These are phyloP conservation scores for Sebastes itinus DNA, from an alignment of 2,797 vertebrate species.

Conservation along the genomic window DNA sequence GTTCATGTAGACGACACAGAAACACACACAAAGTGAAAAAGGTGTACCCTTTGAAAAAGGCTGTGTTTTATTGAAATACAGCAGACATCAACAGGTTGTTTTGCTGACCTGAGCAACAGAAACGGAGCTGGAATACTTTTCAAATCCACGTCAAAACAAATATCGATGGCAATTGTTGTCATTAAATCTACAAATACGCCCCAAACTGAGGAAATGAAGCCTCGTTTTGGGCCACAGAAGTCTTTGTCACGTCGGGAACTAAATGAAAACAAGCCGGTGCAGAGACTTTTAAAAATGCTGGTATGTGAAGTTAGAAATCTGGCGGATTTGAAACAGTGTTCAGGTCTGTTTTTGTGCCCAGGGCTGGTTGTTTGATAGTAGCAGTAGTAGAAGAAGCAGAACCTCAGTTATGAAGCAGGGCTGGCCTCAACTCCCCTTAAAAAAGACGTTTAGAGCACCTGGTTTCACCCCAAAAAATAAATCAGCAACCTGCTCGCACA, in stretches of 20 bases:
- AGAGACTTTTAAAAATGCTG: conserved; percentile 52
- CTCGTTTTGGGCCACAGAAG: background rate
- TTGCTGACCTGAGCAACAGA: conserved; percentile 76
- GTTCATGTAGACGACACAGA: background rate
- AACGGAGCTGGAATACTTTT: conserved; percentile 50
- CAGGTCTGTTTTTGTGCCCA: conserved; percentile 51
- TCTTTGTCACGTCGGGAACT: background rate
- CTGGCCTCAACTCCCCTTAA: conserved; percentile 64
- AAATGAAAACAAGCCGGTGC: conserved; percentile 32
- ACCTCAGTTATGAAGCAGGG: conserved; percentile 71
- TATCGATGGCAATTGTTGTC: conserved; percentile 39
- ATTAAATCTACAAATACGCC: conserved; percentile 10
- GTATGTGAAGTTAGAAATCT: conserved; percentile 42
- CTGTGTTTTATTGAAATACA: conserved; percentile 86
- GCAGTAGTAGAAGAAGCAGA: conserved; percentile 76
- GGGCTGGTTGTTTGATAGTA: conserved; percentile 70
- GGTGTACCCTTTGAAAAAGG: conserved; percentile 72
- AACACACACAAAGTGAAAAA: conserved; percentile 1
- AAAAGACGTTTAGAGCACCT: conserved; percentile 29
- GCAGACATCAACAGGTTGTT: conserved; percentile 92
- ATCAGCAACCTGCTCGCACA: background rate
- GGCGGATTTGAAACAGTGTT: conserved; percentile 29
- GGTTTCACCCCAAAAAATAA: conserved; percentile 16
- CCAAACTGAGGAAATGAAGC: conserved; percentile 4
- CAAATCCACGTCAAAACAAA: conserved; percentile 33